Evolutionary conservation across 35 echinoderm and acorn worm genomes (phyloP), one percentile per base, ranked within the genome.

Genomic region (Apostichopus japonicus): DNA sequence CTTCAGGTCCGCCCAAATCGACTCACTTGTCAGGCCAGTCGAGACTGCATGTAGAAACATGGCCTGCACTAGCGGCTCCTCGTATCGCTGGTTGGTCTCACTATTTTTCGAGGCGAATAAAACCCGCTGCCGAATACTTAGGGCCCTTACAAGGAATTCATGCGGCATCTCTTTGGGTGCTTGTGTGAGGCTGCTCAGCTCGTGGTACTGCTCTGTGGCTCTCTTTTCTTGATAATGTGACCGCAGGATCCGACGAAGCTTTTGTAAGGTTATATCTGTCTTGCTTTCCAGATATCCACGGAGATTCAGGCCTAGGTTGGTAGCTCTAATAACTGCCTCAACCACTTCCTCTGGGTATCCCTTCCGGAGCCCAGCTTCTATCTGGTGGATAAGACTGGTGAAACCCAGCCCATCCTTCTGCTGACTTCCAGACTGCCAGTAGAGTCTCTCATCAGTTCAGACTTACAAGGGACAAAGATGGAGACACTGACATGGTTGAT

Each of bases 41-140:
- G 90, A 67, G 90, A 96, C 13, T 17, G 6, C 10, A 0, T 6
- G 61, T 10, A 94, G 80, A 59, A 97, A 97, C 95, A 96, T 61
- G 93, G 90, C 22, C 90, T 83, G n/a, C 61, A 63, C 24, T 92
- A 65, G 5, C 23, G 4, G 77, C 21, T 78, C 90, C 27, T 90
- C 83, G 6, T 24, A 95, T 24, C 80, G 87, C 23, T 90, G 87
- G 2, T 53, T 27, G 6, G 73, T 23, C 4, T n/a, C 23, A 19
- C 14, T 27, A 72, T 94, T 82, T 7, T 79, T 16, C 1, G 90
- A 96, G 6, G 91, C 90, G 2, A 92, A 88, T 1, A 87, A 77
- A 11, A 95, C 91, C 23, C 88, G 79, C 78, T 93, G 92, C 13
- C 80, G 54, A 1, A 93, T 77, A 78, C 90, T 67, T 1, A 96